Evolutionary conservation across 2,888 invertebrate genomes (phyloP).

Genomic region (Lepidocyrtoides sp.): DNA sequence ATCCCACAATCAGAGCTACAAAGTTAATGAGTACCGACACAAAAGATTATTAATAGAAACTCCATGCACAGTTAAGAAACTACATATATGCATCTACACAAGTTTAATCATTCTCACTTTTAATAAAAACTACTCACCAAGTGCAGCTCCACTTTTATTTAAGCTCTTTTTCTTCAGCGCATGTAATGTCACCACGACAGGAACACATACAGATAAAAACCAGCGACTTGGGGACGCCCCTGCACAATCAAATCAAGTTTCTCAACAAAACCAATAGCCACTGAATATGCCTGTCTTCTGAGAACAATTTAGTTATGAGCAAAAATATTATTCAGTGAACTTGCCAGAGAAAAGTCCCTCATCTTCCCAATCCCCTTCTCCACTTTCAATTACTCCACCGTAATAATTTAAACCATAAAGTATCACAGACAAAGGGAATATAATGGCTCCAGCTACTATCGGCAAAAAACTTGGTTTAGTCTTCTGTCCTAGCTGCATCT

Average conservation of each 20-base stretch:
- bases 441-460: constrained; percentile 90
- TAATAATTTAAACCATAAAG: constrained; percentile 92
- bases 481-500: constrained; percentile 81
- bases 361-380: constrained; percentile 76
- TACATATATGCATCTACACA: too few species aligned
- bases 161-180: constrained; percentile 91
- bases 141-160: constrained; percentile 90
- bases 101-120: too few species aligned
- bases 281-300: too few species aligned
- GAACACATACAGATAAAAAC: constrained; percentile 90
- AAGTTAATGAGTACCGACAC: too few species aligned
- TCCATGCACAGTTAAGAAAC: too few species aligned
- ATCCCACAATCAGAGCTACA: constrained; percentile 89
- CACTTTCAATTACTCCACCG: constrained; percentile 87
- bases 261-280: too few species aligned
- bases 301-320: too few species aligned
- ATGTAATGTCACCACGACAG: constrained; percentile 90
- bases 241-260: neutral
- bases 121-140: constrained; percentile 88
- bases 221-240: constrained; percentile 89
- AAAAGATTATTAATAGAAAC: too few species aligned
- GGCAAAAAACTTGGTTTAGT: constrained; percentile 86
- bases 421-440: constrained; percentile 92
- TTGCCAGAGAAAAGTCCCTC: constrained; percentile 68
- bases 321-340: too few species aligned